A percentile compares a stretch with the other conserved stretches of the same genome.
These are phyloP conservation scores for Anguilla japonica DNA, from an alignment of 2,113 vertebrate species.

Conservation along the genomic window DNA sequence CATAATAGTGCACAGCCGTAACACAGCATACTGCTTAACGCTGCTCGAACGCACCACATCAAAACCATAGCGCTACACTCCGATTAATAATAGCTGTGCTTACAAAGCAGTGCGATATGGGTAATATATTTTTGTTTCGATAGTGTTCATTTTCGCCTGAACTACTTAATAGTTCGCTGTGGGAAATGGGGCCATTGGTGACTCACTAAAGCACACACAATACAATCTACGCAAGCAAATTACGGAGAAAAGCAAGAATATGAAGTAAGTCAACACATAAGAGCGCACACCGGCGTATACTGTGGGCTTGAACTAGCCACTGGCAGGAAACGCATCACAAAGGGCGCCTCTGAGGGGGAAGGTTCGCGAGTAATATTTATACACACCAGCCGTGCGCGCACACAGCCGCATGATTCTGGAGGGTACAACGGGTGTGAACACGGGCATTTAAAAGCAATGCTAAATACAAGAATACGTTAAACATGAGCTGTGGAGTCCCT, in stretches of 20 bases:
- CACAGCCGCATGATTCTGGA: background rate
- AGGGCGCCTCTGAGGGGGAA: background rate
- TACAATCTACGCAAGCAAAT: background rate
- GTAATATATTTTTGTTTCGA: background rate
- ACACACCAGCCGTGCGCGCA: background rate
- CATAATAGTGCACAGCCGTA: background rate
- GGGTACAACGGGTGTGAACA: background rate
- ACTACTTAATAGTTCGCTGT: background rate
- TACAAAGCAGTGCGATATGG: background rate
- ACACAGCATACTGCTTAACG: too few species aligned
- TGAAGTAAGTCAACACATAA: background rate
- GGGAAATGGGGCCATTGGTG: background rate
- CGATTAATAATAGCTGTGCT: background rate
- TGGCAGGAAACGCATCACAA: background rate
- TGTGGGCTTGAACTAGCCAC: background rate
- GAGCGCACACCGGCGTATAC: background rate
- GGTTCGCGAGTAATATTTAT: background rate
- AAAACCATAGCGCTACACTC: background rate
- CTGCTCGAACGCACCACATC: too few species aligned
- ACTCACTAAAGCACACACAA: background rate
- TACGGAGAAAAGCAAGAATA: background rate
- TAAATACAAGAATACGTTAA: too few species aligned
- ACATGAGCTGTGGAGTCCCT: too few species aligned
- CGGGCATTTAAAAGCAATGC: background rate
- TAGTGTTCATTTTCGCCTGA: background rate